Evolutionary conservation across 2,113 vertebrate species (phyloP).

Genomic region (Cyanocitta stelleri): DNA sequence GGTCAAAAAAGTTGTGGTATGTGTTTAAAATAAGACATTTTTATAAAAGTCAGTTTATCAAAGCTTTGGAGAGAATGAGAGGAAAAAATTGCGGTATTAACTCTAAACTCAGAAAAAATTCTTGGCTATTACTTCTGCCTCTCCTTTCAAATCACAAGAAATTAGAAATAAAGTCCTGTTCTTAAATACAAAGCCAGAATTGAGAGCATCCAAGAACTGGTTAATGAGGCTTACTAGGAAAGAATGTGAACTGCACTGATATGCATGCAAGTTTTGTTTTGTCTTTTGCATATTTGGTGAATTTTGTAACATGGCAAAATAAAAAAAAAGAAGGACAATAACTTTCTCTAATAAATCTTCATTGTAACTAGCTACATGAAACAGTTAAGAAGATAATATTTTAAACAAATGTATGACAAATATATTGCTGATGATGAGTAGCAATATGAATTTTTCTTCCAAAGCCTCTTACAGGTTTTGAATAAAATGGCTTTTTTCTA

Average conservation of each 20-base stretch:
- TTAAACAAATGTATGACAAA: not conserved
- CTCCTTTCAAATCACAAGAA: not conserved
- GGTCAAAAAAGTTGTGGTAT: not conserved
- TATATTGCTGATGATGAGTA: not conserved
- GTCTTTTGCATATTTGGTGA: not conserved
- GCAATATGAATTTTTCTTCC: not conserved
- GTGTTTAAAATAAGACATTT: not conserved
- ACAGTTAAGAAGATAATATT: not conserved
- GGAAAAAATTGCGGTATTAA: not conserved
- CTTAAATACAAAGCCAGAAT: not conserved
- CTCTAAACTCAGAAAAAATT: not conserved
- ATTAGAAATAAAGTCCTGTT: not conserved
- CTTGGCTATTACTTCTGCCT: not conserved
- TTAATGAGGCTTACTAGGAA: not conserved
- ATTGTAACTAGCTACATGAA: not conserved
- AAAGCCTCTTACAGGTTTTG: not conserved
- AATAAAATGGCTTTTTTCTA: not conserved
- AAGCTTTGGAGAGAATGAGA: not conserved
- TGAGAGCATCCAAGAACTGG: not conserved
- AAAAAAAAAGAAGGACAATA: fast-evolving
- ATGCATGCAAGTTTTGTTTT: not conserved
- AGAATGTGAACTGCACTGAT: not conserved
- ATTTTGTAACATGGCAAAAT: not conserved
- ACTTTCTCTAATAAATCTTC: not conserved
- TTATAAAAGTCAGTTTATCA: not conserved